Evolutionary conservation across 1,140 invertebrate genomes (phyloP).

Genomic region (Eciton burchellii): DNA sequence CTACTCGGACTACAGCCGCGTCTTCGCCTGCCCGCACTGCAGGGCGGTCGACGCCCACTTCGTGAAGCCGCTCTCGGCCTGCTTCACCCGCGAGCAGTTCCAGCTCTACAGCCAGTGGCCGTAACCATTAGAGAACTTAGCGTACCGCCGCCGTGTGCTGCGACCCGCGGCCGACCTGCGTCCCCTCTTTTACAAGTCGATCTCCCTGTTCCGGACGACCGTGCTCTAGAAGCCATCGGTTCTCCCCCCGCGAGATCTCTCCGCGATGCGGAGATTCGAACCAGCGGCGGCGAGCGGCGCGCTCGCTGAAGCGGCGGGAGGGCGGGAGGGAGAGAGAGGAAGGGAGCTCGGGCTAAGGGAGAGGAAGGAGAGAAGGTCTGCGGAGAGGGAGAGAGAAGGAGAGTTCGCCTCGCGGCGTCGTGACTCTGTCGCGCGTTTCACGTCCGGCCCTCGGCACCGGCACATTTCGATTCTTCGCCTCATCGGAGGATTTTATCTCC

Average conservation of each 20-base stretch:
- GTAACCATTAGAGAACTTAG: slow-evolving; percentile 88
- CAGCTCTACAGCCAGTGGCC: slow-evolving; percentile 91
- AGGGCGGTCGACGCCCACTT: slow-evolving; percentile 96
- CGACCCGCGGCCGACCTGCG: slow-evolving; percentile 61
- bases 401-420: background rate
- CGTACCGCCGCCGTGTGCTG: slow-evolving; percentile 75
- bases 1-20: slow-evolving; percentile 98
- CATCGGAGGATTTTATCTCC: no score
- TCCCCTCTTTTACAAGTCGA: slow-evolving; percentile 77
- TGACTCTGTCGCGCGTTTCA: no score
- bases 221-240: slow-evolving; percentile 76
- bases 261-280: slow-evolving; percentile 33
- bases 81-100: slow-evolving; percentile 91
- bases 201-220: slow-evolving; percentile 79
- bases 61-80: slow-evolving; percentile 94
- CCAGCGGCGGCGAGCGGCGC: slow-evolving; percentile 19
- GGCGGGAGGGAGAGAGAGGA: no score
- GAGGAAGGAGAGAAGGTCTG: no score
- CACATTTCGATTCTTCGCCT: no score
- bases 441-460: no score
- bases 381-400: background rate
- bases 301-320: background rate
- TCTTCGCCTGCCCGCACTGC: slow-evolving; percentile 96
- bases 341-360: no score
- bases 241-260: slow-evolving; percentile 30